Percentiles rank a stretch among this genome's conserved stretches.
Conservation (phyloP, 2,888 invertebrate species). For the Patella caerulea region DNA sequence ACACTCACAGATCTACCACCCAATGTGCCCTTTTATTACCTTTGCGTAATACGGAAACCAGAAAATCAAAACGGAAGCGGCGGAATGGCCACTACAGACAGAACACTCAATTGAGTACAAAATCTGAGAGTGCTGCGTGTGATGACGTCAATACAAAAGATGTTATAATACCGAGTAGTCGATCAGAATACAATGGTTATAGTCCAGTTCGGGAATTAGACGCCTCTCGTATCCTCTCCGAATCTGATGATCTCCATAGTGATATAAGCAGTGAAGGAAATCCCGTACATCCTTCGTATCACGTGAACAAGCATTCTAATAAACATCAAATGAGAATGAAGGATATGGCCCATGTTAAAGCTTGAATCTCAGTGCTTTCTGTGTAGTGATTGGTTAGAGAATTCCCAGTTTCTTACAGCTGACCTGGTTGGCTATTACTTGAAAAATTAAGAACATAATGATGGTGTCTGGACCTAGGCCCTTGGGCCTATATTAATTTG, state of each 20-base stretch:
- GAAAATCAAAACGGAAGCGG: neutral
- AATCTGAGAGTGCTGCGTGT: constrained; percentile 4
- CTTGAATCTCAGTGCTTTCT: neutral
- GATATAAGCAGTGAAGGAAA: constrained; percentile 5
- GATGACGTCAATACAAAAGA: neutral
- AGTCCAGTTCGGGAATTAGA: neutral
- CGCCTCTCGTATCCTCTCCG: neutral
- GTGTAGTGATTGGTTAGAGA: too few relatives aligned
- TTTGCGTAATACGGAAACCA: neutral
- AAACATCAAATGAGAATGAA: constrained; percentile 10
- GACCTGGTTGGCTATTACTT: too few relatives aligned
- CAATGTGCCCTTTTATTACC: constrained; percentile 5
- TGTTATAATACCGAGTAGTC: neutral
- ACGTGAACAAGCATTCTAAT: constrained; percentile 5
- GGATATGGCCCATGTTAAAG: constrained; percentile 3
- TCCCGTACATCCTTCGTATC: neutral
- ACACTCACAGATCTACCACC: neutral
- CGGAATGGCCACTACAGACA: neutral
- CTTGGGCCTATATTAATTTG: too few relatives aligned
- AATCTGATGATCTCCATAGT: constrained; percentile 4
- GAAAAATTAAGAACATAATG: too few relatives aligned
- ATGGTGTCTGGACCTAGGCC: too few relatives aligned
- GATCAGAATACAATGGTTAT: constrained; percentile 4
- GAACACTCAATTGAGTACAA: neutral
- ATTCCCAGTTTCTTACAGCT: too few relatives aligned